Base-by-base conservation (phyloP, 64 coral and sea anemone species). In the Actinia equina region DNA sequence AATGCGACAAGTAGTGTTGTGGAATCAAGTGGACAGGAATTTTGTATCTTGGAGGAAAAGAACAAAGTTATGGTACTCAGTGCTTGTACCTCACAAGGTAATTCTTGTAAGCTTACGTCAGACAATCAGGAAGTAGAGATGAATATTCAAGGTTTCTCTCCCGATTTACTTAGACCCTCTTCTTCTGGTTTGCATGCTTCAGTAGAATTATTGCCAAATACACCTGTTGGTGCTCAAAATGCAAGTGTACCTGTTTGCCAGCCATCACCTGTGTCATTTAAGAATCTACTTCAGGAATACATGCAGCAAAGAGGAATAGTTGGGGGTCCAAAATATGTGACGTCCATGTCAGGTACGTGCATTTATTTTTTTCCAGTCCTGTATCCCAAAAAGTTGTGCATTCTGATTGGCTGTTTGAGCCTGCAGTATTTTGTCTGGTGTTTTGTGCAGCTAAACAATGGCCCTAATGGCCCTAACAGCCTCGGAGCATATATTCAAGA, bases 201-300 rank as follows among this genome's bases (percentile, higher is more conserved):
- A 12, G 12, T 18, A 43, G 44, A 79, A 54, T 19, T 37, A 37
- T 37, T 82, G 25, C 44, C 44, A 5, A 16, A 2, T 4, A 82
- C 80, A 7, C 80, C 43, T 44, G 11, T 45, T 46, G 16, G 17
- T 45, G 49, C 13, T 80, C 42, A 80, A 19, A 45, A 18, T 17
- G 44, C 44, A 30, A 30, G 62, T n/a, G 62, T 23, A n/a, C 4
- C 69, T 42, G 26, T 25, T 16, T 41, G 69, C 69, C 69, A 15
- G 26, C 69, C n/a, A 74, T 74, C 25, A 30, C 69, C 69, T 30
- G 69, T 86, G 22, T 94, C 93, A 10, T 94, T 91, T 20, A 94
- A 94, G 88, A 94, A 91, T 80, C 86, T 90, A 22, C 84, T 94
- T 56, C 93, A 94, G 80, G 93, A 94, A 77, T 85, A 94, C 74